Base-by-base conservation (phyloP, 2,797 vertebrate species). In the Miichthys miiuy region DNA sequence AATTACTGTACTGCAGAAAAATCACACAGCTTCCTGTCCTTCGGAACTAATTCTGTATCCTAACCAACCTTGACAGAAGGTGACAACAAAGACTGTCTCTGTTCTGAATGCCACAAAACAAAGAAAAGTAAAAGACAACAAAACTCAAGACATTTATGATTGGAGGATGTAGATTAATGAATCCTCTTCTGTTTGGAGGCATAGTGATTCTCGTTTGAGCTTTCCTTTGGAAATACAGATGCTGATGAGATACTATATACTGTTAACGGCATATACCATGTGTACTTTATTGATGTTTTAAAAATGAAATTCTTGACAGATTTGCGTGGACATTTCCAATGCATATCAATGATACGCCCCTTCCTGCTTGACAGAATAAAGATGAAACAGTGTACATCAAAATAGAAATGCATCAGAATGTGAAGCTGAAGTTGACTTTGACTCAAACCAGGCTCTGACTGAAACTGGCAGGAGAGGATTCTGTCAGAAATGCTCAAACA, bases 81-180 rank as follows among this genome's bases (percentile, higher is more conserved):
- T 97, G 97, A 98, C 97, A 97, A 95, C 95, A 96, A 96, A 97
- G 96, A 95, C 92, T 86, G 84, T 96, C 94, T 96, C 92, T 95
- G 92, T 95, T 96, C 94, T 95, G 94, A 96, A 80, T 90, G 81
- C 69, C 6, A 51, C 88, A 96, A 96, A 97, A 89, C 96, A 96
- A 95, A 92, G 94, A 95, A 77, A 82, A 85, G 56, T 75, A 81
- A 84, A 85, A 80, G 73, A 88, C 74, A 84, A 89, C 78, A 87
- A 88, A 88, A 88, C 74, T 65, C 58, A 72, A 85, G 72, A 86
- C 65, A 66, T 58, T 77, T 30, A 56, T 72, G 65, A 88, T 81
- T 86, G 68, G 51, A 83, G 21, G 60, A 64, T 79, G 77, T 68
- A 58, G 72, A 87, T 84, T 71, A 83, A 86, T 91, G 58, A 82